Evolutionary conservation across 2,113 vertebrate genomes (phyloP), one percentile per base, ranked within the genome.

Genomic region (Columba livia): DNA sequence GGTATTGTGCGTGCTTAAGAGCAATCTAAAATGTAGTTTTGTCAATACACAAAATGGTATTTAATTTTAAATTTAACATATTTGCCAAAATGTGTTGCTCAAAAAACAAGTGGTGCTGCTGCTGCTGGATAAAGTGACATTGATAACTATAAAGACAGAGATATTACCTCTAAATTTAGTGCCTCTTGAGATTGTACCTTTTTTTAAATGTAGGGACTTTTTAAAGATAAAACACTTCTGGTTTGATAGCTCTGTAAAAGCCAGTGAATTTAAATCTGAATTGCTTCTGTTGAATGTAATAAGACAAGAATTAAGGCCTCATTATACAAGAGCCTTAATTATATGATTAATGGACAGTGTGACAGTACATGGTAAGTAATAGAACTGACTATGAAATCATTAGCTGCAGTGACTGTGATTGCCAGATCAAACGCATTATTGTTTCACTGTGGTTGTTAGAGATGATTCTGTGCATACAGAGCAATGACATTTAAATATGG

Each of bases 311-410:
- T 92, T 90, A 90, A 92, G 69, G 72, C 58, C 79, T 92, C 12
- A n/a, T 94, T 95, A 51, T 71, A 86, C 9, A 31, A 65, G 65
- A 94, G 25, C 34, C 42, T 87, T 93, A 96, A 90, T 96, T 86
- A 61, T 61, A 29, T 89, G 90, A 86, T 93, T 92, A 97, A 94
- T 90, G 94, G 96, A 72, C 86, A 95, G 57, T 95, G 50, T 96
- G 88, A 96, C 90, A 81, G 77, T 89, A 69, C 57, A 42, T 79
- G 77, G 42, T 56, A 85, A 89, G 66, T 79, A 50, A 69, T 21
- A 79, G 69, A 89, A 72, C 48, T 60, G 29, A n/a, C 67, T 93
- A 6, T 66, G 80, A 88, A 94, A 93, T 79, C 53, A 57, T 92
- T 79, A 89, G 73, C 88, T 92, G 62, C 73, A 53, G 69, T 74